Conservation (phyloP, 2,797 vertebrate genomes). For the Valencia hispanica region DNA sequence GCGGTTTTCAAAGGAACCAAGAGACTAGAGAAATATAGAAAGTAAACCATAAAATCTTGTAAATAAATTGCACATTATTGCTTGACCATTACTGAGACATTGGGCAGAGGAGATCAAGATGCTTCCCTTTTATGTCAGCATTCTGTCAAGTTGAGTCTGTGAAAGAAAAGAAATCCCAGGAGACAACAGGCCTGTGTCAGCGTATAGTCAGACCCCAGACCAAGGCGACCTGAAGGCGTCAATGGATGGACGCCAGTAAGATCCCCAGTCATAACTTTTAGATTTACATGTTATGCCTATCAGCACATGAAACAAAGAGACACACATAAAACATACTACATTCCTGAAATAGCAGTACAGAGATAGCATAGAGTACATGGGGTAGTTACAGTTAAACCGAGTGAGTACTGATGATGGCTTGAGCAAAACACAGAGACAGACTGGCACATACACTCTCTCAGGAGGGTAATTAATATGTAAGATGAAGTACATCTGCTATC, state of each 20-base stretch:
- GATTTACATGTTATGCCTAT: constrained; percentile 15
- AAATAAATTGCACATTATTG: not conserved
- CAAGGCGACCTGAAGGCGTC: constrained; percentile 44
- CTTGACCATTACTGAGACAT: constrained; percentile 3
- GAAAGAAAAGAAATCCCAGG: constrained; percentile 35
- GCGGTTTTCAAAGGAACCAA: not conserved
- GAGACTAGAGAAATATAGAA: not conserved
- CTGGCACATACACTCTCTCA: constrained; percentile 46
- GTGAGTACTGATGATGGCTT: constrained; percentile 54
- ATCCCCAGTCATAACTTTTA: constrained; percentile 48
- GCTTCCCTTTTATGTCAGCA: constrained; percentile 47
- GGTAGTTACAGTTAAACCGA: constrained; percentile 27
- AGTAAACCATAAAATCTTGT: not conserved
- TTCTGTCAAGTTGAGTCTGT: constrained; percentile 34
- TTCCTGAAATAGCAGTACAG: constrained; percentile 13
- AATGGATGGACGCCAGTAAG: constrained; percentile 61
- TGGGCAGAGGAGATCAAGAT: constrained; percentile 20
- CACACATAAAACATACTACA: constrained; percentile 27
- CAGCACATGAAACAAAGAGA: constrained; percentile 24
- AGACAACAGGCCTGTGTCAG: constrained; percentile 60
- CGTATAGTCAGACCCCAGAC: constrained; percentile 58
- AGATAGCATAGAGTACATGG: constrained; percentile 22
- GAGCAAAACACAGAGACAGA: constrained; percentile 36
- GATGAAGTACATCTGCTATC: not conserved
- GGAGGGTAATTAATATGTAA: constrained; percentile 47